Evolutionary conservation across 2,113 vertebrate genomes (phyloP).

Genomic region (Lontra canadensis): DNA sequence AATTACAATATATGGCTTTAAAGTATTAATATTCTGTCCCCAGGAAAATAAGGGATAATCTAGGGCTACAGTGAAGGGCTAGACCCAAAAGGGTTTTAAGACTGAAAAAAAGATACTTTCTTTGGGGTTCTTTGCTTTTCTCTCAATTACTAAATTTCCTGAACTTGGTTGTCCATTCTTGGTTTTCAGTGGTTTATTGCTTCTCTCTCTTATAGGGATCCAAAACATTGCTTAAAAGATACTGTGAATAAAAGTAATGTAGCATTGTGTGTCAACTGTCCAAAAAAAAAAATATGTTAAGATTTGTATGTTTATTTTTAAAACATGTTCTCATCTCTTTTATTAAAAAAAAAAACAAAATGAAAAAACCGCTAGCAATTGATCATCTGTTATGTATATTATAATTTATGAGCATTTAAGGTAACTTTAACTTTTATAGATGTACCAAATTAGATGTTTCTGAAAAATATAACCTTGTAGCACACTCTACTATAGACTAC

Average conservation of each 20-base stretch:
- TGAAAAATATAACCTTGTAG: not conserved
- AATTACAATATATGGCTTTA: not conserved
- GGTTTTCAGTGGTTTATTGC: constrained; percentile 13
- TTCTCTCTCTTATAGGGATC: not conserved
- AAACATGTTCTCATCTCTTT: constrained; percentile 11
- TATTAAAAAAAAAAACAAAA: not conserved
- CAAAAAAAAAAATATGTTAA: not conserved
- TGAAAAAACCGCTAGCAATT: not conserved
- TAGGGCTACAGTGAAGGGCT: not conserved
- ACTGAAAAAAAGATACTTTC: constrained; percentile 10
- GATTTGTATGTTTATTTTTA: not conserved
- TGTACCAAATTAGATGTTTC: not conserved
- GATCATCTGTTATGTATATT: not conserved
- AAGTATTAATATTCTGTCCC: not conserved
- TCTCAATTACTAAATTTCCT: not conserved
- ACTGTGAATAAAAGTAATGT: not conserved
- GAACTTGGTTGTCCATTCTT: not conserved
- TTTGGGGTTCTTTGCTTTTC: not conserved
- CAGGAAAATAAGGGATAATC: not conserved
- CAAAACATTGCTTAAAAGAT: not conserved
- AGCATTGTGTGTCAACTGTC: not conserved
- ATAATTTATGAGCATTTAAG: not conserved
- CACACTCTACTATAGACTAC: not conserved
- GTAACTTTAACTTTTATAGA: not conserved
- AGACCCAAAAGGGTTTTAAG: not conserved